Percentiles rank a stretch among this genome's conserved stretches.
Evolutionary conservation across 1,140 invertebrate species (phyloP).

Genomic region (Cydia amplana): DNA sequence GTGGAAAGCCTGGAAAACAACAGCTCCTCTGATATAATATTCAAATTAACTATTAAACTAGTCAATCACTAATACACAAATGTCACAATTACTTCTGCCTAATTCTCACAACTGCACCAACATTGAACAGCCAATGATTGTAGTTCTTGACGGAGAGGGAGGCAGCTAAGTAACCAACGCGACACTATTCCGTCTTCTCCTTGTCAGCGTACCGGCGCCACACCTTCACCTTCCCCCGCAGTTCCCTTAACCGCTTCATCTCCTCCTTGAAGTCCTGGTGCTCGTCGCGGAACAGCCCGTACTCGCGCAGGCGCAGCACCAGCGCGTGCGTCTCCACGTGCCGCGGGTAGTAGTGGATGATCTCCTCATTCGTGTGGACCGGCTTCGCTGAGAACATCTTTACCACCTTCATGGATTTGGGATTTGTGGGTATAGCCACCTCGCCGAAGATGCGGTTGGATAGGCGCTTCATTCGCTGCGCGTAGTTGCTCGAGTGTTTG

Average conservation of each 20-base stretch:
- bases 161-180: not conserved
- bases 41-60: not conserved
- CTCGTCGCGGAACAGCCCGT: slow-evolving; percentile 93
- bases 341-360: slow-evolving; percentile 92
- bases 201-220: slow-evolving; percentile 59
- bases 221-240: slow-evolving; percentile 88
- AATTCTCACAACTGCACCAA: not conserved
- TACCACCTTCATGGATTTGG: slow-evolving; percentile 90
- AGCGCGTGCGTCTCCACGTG: slow-evolving; percentile 87
- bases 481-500: slow-evolving; percentile 88
- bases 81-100: not conserved
- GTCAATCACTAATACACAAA: not conserved
- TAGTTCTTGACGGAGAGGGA: no score
- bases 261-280: slow-evolving; percentile 96
- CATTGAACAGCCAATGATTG: not conserved
- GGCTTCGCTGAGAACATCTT: slow-evolving; percentile 89
- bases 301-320: slow-evolving; percentile 85
- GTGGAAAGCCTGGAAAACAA: not conserved
- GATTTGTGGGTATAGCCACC: slow-evolving; percentile 86
- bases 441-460: slow-evolving; percentile 95
- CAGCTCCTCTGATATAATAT: not conserved
- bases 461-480: slow-evolving; percentile 90
- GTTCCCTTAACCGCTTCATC: slow-evolving; percentile 86
- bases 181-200: slow-evolving; percentile 40
- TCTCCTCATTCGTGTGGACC: slow-evolving; percentile 85